These are phyloP conservation scores for Xiphophorus birchmanni DNA, from an alignment of 2,797 vertebrate species.

Conservation along the genomic window DNA sequence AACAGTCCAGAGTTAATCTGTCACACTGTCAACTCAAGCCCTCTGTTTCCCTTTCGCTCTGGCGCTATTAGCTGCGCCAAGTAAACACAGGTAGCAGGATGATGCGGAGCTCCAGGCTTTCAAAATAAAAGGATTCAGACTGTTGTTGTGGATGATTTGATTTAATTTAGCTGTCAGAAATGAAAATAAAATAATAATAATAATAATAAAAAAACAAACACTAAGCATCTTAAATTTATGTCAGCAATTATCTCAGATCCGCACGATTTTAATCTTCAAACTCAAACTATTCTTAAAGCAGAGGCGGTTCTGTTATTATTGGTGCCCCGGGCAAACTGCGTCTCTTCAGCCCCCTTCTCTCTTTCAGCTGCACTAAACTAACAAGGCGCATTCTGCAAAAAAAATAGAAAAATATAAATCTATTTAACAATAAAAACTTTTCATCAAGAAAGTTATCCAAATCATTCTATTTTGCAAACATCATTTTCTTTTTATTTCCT, in stretches of 20 bases:
- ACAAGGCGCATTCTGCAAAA: background rate
- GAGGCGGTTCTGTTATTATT: background rate
- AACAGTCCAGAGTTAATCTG: constrained; percentile 37
- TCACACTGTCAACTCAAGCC: constrained; percentile 56
- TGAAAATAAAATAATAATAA: background rate
- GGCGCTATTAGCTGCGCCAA: constrained; percentile 50
- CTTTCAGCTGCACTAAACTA: background rate
- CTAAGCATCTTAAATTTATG: background rate
- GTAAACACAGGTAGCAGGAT: background rate
- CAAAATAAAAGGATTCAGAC: constrained; percentile 47
- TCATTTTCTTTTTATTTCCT: background rate
- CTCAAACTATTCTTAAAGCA: background rate
- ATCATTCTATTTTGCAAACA: background rate
- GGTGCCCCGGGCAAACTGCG: background rate
- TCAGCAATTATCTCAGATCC: background rate
- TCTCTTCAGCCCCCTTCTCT: background rate
- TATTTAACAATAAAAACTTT: too few species aligned
- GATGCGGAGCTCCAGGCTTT: background rate
- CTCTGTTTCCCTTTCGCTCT: constrained; percentile 34
- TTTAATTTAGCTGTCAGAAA: background rate
- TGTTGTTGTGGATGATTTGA: background rate
- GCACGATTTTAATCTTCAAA: background rate
- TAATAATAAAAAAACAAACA: too few species aligned
- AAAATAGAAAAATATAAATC: background rate
- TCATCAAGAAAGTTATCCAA: background rate